Evolutionary conservation across 2,113 vertebrate species (phyloP), one percentile per base, ranked within the genome.

Genomic region (Pterocles orientalis): DNA sequence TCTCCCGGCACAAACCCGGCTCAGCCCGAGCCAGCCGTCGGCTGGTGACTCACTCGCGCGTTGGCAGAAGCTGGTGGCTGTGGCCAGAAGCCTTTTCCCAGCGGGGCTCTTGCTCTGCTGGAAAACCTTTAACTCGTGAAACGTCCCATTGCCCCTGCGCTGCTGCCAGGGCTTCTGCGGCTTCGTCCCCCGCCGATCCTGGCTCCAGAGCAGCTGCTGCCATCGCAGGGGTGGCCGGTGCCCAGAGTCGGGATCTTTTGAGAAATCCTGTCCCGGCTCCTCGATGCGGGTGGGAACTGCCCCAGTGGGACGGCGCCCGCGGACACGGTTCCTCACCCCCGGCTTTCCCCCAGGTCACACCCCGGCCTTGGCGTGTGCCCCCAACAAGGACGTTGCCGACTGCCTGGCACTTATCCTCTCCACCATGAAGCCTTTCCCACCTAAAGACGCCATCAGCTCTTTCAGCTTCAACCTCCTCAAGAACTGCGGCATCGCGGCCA

Each of bases 381-480:
- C 99, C 50, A 99, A 99, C 98, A 99, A 99, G 98, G 99, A 99
- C 25, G 99, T 99, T 65, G 99, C 99, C 6, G 99, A 99, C 97
- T 99, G 99, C 95, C 98, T 99, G 98, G 99, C 99, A 96, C 98
- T 99, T 95, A 99, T 99, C 98, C 99, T 99, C 78, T 99, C 99
- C 98, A 99, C 99, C 98, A 99, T 99, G 99, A 99, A 99, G 98
- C 99, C 99, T 98, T 99, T 99, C 97, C 98, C 99, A 91, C 99
- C 98, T 96, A 99, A 98, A 98, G 99, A 99, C 93, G 96, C 98
- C 54, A 92, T 98, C 47, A 94, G 99, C 82, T 98, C 98, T 90
- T 99, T 99, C 97, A 98, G 98, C 98, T 98, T 99, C 98, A 98
- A 98, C 97, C 98, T 99, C 98, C 98, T 99, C 96, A 99, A 99